Evolutionary conservation across 1,140 invertebrate genomes (phyloP), one percentile per base, ranked within the genome.

Genomic region (Drosophila tani): DNA sequence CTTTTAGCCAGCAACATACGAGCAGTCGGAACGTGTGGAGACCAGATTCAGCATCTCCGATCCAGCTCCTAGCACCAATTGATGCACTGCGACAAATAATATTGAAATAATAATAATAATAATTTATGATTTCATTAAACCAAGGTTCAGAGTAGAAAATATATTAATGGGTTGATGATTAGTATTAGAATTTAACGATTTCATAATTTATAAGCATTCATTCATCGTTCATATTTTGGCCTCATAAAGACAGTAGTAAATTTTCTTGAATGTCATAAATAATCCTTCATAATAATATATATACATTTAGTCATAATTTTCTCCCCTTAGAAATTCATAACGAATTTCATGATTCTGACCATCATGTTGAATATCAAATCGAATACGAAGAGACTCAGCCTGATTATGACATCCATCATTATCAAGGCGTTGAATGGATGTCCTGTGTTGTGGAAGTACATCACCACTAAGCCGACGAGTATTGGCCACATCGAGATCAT

Each of bases 1-100:
- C 85, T 88, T 88, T 88, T 88, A 88, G 85, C 65, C 65, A 81
- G 66, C 69, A 55, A 79, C 80, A 82, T 43, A 60, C 17, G 14
- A 38, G 53, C 32, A 15, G 17, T 63, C 27, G 40, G 40, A 45
- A 45, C 63, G 63, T 70, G 63, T 70, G 67, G 56, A 47, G 69
- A 49, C 75, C 76, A 83, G 73, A 74, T 67, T 45, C 66, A 62
- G 58, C 63, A 43, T 19, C 62, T 62, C 55, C 50, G 64, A 51
- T 67, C 41, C 66, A 49, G 45, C 68, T 74, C 49, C 38, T 45
- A 63, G 29, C 77, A 58, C 57, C 63, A 63, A 41, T 49, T 55
- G 38, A 24, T 69, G 24, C 59, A 69, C 66, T 51, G 7, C 0
- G 0, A 32, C 11, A 40, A 53, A 11, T 35, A 35, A 35, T 35